Base-by-base conservation (phyloP, 2,113 vertebrate species). In the Cryptomyrus ogoouensis region DNA sequence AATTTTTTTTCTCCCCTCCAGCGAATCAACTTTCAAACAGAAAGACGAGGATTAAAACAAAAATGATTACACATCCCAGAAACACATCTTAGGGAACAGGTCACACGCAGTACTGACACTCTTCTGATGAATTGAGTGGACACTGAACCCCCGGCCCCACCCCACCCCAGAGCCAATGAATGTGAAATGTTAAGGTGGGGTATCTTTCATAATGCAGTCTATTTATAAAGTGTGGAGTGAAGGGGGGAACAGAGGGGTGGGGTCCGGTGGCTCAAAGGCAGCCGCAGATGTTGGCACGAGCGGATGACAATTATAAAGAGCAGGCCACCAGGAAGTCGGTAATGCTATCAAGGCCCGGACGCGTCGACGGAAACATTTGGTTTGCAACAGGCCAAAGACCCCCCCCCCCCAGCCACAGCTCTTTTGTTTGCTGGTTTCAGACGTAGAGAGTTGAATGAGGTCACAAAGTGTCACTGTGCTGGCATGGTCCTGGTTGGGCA, bases 1-100 rank as follows among this genome's bases (percentile, higher is more conserved):
- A 94, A 94, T 46, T 46, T 44, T 50, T 85, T 35, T 35, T 87
- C 44, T 97, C 97, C 97, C 97, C 97, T 97, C 97, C 97, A 97
- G 94, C 94, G 94, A 91, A 93, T 77, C 90, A 92, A 92, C 91
- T 93, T 95, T 96, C 94, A 93, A 90, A 93, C 91, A 92, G 86
- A 90, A 89, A 89, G 46, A 31, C 31, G 31, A 47, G 47, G 88
- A 70, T 35, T 49, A 44, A 70, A 66, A 47, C 83, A 84, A 84
- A 70, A 27, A 24, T 62, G 53, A 39, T 66, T 31, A 92, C 46
- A 92, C 90, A 93, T 50, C 88, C 90, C 92, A 86, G 89, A 91
- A 80, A 50, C 46, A 35, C 66, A 92, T 96, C 93, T 94, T 92
- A 88, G 56, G 93, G 92, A 93, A 89, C 83, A 89, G 93, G 93